A percentile compares a stretch with the other conserved stretches of the same genome.
phyloP scores from a whole-genome alignment of 2,113 vertebrate species.

The Bos taurus region DNA sequence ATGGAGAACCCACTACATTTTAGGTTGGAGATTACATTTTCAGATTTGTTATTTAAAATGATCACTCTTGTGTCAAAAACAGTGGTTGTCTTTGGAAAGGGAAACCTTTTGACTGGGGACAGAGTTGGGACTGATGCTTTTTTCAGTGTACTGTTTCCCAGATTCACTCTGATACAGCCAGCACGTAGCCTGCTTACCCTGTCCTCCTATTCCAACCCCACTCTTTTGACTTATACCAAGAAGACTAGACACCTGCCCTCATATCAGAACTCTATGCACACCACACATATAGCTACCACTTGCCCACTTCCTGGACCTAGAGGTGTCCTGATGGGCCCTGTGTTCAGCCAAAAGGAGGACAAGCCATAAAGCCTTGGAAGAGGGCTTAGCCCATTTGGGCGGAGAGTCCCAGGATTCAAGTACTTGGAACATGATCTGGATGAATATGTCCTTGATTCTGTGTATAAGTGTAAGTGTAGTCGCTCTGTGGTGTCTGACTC shows the following conservation, averaged over 20 bases:
- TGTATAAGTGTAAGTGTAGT: background rate
- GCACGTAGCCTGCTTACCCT: background rate
- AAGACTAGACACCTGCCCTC: background rate
- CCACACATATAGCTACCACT: background rate
- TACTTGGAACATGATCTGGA: background rate
- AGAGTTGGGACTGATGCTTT: background rate
- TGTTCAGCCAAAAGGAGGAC: background rate
- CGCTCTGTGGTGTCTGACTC: fast-evolving
- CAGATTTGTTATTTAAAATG: background rate
- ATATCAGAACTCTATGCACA: background rate
- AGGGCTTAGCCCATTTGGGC: background rate
- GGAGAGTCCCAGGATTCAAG: background rate
- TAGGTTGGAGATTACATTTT: background rate
- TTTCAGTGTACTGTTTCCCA: background rate
- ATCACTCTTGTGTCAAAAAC: background rate
- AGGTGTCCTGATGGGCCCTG: background rate
- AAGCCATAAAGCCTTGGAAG: background rate
- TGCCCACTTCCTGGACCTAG: background rate
- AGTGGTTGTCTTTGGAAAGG: background rate
- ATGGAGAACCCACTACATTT: background rate
- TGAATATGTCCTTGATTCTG: background rate
- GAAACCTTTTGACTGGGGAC: background rate
- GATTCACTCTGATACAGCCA: background rate
- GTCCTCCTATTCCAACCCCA: background rate
- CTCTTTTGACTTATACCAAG: background rate